Conservation (phyloP, 2,113 vertebrate species). For the Tricholaema leucomelas region DNA sequence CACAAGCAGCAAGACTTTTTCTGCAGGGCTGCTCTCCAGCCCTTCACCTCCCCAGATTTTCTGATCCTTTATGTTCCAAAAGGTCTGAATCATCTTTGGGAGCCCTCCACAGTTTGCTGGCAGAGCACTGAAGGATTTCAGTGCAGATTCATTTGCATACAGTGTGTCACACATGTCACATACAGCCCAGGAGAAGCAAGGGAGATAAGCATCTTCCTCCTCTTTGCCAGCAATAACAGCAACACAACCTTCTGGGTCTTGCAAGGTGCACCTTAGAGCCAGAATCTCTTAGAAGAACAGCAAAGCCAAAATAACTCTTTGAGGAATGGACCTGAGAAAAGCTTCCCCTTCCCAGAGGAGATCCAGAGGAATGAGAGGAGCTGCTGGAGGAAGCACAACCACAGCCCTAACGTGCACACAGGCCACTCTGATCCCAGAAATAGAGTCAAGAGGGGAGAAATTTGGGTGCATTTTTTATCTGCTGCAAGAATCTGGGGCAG, state of each 20-base stretch:
- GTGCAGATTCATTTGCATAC: background rate
- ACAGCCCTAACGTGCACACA: background rate
- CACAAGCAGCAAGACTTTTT: too few species aligned
- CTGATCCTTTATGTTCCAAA: too few species aligned
- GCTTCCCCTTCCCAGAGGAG: background rate
- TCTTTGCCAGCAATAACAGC: background rate
- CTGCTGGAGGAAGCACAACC: background rate
- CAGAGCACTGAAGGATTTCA: background rate
- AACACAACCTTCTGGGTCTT: background rate
- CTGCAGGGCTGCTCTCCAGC: too few species aligned
- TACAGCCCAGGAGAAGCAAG: background rate
- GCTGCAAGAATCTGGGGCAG: background rate
- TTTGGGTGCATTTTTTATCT: background rate
- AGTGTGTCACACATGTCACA: background rate
- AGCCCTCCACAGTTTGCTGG: background rate
- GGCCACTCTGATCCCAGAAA: background rate
- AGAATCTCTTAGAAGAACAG: background rate
- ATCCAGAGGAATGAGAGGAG: background rate
- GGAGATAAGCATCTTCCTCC: background rate
- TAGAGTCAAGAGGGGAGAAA: fast-evolving
- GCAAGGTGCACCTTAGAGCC: background rate
- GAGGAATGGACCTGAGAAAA: background rate
- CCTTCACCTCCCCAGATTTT: too few species aligned
- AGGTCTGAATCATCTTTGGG: background rate
- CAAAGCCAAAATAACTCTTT: background rate